Conservation (phyloP, 2,797 vertebrate species). For the Dryobates pubescens region DNA sequence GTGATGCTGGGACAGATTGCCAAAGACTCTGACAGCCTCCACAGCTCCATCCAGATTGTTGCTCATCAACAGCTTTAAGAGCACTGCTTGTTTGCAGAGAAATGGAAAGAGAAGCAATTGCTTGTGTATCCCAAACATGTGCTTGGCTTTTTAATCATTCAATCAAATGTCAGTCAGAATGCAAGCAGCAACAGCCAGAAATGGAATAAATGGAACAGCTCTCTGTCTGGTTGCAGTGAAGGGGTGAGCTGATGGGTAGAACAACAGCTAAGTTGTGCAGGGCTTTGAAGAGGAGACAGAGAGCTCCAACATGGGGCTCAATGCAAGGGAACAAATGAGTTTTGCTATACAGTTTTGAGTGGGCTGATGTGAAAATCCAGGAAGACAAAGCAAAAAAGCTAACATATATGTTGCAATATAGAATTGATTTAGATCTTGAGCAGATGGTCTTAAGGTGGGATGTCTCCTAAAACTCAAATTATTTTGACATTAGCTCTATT, state of each 20-base stretch:
- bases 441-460: conserved; percentile 10
- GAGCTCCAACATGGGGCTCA: neutral
- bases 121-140: neutral
- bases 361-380: conserved; percentile 4
- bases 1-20: conserved; percentile 89
- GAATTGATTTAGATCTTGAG: neutral
- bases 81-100: conserved; percentile 79
- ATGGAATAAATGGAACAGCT: neutral
- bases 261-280: neutral
- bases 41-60: conserved; percentile 87
- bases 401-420: neutral
- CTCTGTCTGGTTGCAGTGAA: neutral
- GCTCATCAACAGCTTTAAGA: conserved; percentile 88
- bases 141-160: neutral
- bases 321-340: neutral
- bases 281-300: conserved; percentile 16
- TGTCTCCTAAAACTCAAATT: conserved; percentile 7
- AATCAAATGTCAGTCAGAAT: neutral
- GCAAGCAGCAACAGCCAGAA: neutral
- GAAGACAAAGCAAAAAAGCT: neutral
- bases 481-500: neutral
- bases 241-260: neutral
- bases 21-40: conserved; percentile 91
- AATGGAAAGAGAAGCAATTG: conserved; percentile 27
- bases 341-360: neutral